A percentile compares a stretch with the other conserved stretches of the same genome.
These are phyloP conservation scores for Lophotis ruficrista DNA, from an alignment of 2,113 vertebrate species.

Conservation along the genomic window DNA sequence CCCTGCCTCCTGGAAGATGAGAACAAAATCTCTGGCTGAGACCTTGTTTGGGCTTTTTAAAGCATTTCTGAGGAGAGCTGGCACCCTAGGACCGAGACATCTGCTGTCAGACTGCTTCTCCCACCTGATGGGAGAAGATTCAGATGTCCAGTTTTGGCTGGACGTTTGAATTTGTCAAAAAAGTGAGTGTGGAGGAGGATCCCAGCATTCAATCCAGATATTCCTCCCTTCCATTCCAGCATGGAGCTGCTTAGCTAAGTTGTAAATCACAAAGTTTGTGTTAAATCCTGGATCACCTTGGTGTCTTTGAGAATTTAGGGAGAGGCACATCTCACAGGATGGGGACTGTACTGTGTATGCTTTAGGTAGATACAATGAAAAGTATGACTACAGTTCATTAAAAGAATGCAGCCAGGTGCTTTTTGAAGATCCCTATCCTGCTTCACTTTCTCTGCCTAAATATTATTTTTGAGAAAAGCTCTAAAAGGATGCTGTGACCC, in stretches of 20 bases:
- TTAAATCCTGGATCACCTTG: neutral
- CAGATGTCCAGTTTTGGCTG: neutral
- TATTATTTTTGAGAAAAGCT: neutral
- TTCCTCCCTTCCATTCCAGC: neutral
- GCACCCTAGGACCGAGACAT: neutral
- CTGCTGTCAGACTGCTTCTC: neutral
- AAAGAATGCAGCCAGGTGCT: neutral
- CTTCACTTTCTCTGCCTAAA: neutral
- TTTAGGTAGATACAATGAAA: neutral
- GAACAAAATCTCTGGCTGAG: neutral
- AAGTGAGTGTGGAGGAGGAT: neutral
- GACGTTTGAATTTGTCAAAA: neutral
- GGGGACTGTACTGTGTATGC: neutral
- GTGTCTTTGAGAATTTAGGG: neutral
- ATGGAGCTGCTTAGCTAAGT: neutral
- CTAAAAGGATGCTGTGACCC: neutral
- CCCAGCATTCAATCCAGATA: neutral
- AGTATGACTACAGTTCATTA: neutral
- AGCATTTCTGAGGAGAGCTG: neutral
- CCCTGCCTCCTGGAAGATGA: conserved; percentile 2
- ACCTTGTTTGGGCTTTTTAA: neutral
- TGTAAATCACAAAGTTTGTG: neutral
- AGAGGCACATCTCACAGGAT: neutral
- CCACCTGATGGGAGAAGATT: neutral
- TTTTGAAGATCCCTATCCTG: neutral